Conservation (phyloP, 2,113 vertebrate genomes). For the Verasper variegatus region DNA sequence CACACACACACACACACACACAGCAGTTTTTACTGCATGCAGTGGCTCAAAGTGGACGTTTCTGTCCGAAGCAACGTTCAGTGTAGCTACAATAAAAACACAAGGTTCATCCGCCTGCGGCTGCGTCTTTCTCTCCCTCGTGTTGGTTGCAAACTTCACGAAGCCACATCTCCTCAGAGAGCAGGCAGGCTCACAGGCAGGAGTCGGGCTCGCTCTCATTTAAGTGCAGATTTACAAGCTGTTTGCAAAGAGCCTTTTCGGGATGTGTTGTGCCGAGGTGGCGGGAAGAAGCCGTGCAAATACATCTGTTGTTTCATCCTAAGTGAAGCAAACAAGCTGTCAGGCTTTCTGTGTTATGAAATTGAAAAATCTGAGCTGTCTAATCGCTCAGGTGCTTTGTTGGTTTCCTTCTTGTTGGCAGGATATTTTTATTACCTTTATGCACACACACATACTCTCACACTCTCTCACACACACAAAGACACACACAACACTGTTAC, state of each 20-base stretch:
- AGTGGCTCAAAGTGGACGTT: background rate
- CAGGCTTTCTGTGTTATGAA: constrained; percentile 52
- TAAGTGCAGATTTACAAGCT: constrained; percentile 76
- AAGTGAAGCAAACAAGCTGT: constrained; percentile 68
- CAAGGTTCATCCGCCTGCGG: constrained; percentile 38
- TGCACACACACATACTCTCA: constrained; percentile 16
- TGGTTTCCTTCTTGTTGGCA: constrained; percentile 43
- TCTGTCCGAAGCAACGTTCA: constrained; percentile 35
- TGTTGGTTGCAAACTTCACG: constrained; percentile 57
- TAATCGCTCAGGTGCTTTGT: constrained; percentile 64
- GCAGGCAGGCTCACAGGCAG: constrained; percentile 38
- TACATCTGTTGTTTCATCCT: constrained; percentile 65
- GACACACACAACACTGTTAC: constrained; percentile 32
- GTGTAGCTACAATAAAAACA: constrained; percentile 47
- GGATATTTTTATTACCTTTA: constrained; percentile 50
- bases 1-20: background rate
- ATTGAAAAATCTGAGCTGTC: constrained; percentile 54
- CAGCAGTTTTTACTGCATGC: constrained; percentile 5
- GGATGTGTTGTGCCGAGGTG: constrained; percentile 47
- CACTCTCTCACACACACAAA: background rate
- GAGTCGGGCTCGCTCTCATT: constrained; percentile 69
- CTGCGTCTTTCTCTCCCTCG: constrained; percentile 14
- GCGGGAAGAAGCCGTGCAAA: constrained; percentile 41
- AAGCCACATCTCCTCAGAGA: constrained; percentile 67
- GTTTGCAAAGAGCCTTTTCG: constrained; percentile 58